These are phyloP conservation scores for Pandemis corylana DNA, from an alignment of 2,888 invertebrate genomes.

Conservation along the genomic window DNA sequence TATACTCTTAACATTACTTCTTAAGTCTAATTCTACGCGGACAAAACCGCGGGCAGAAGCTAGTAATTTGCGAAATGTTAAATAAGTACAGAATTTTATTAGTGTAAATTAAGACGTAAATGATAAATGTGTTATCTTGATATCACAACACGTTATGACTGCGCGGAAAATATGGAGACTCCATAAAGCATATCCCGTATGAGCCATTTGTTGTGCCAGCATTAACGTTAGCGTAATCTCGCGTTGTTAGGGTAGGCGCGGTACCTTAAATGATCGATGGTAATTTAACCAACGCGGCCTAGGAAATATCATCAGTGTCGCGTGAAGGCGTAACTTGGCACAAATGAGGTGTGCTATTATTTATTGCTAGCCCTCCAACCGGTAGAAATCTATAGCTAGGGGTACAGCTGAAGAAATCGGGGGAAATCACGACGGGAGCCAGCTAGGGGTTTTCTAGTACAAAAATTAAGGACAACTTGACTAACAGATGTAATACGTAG, in stretches of 20 bases:
- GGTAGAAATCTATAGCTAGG: not conserved
- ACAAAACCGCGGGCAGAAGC: too few relatives aligned
- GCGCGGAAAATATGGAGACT: not conserved
- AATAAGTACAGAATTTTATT: too few relatives aligned
- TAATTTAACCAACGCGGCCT: slow-evolving; percentile 23
- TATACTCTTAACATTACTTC: too few relatives aligned
- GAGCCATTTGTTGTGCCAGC: slow-evolving; percentile 17
- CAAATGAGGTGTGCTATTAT: slow-evolving; percentile 16
- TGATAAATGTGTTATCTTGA: not conserved
- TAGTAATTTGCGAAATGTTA: too few relatives aligned
- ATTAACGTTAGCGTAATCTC: slow-evolving; percentile 31
- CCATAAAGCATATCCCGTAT: not conserved
- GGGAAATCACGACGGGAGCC: not conserved
- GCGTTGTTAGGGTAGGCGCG: not conserved
- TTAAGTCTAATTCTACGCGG: too few relatives aligned
- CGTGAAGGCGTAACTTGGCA: slow-evolving; percentile 9
- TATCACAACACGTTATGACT: not conserved
- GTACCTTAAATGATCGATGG: slow-evolving; percentile 21
- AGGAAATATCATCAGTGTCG: slow-evolving; percentile 13
- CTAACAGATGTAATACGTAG: too few relatives aligned
- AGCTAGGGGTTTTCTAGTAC: too few relatives aligned
- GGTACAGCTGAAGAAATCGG: too few relatives aligned
- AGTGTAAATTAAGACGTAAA: not conserved
- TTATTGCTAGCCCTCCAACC: not conserved
- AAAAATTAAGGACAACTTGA: too few relatives aligned